Percentiles rank a stretch among this genome's conserved stretches.
Evolutionary conservation across 2,888 invertebrate species (phyloP).

Genomic region (Acanthosepion lycidas): DNA sequence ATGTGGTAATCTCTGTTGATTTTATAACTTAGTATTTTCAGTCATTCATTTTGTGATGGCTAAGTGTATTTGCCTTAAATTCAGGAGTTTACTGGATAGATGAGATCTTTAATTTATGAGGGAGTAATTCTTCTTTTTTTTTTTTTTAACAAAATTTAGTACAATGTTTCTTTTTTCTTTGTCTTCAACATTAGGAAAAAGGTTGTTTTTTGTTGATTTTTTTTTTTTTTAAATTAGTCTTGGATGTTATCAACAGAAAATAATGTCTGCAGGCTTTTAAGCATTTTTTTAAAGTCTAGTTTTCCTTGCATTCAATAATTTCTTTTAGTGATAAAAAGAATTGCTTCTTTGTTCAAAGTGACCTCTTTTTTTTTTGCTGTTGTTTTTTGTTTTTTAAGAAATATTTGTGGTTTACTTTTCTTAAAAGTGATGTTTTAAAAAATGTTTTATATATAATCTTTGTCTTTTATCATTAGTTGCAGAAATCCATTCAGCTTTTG

Average conservation of each 20-base stretch:
- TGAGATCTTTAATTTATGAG: background rate
- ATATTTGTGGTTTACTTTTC: too few relatives aligned
- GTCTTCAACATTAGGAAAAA: background rate
- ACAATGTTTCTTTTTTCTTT: background rate
- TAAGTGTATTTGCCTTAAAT: background rate
- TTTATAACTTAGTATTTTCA: background rate
- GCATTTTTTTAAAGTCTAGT: background rate
- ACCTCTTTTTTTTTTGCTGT: too few relatives aligned
- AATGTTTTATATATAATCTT: too few relatives aligned
- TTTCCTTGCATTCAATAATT: background rate
- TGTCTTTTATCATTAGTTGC: too few relatives aligned
- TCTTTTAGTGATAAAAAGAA: background rate
- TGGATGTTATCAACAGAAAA: background rate
- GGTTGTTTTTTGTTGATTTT: background rate
- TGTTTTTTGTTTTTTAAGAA: too few relatives aligned
- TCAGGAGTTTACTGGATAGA: background rate
- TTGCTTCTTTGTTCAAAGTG: background rate
- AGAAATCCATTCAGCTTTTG: too few relatives aligned
- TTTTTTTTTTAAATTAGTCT: background rate
- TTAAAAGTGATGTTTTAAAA: too few relatives aligned
- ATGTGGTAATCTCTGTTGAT: too few relatives aligned
- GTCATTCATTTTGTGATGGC: background rate
- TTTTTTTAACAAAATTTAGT: background rate
- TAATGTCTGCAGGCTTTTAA: background rate
- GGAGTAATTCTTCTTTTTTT: background rate